A percentile compares a stretch with the other conserved stretches of the same genome.
phyloP scores from a whole-genome alignment of 2,888 invertebrate species.

The Drosophila borealis region DNA sequence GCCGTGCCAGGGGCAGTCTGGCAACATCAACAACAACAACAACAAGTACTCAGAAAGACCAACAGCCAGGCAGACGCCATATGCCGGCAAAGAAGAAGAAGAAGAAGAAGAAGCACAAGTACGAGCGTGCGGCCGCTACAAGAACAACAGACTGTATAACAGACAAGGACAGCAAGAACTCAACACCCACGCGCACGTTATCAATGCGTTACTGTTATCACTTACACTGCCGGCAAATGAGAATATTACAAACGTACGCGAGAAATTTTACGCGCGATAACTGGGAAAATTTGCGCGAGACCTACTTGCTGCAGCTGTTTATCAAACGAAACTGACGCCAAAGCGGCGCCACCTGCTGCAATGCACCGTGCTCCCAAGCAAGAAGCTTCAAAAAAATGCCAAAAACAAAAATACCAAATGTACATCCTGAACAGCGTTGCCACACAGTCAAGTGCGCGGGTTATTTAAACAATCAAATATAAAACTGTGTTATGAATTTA shows the following conservation, averaged over 20 bases:
- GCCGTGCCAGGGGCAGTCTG: conserved; percentile 9
- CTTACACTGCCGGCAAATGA: conserved; percentile 44
- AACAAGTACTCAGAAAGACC: conserved; percentile 21
- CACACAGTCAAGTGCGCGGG: conserved; percentile 6
- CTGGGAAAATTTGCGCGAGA: conserved; percentile 8
- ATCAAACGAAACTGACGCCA: conserved; percentile 58
- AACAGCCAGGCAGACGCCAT: conserved; percentile 56
- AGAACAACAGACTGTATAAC: conserved; percentile 14
- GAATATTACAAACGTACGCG: conserved; percentile 21
- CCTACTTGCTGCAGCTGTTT: conserved; percentile 36
- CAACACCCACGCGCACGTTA: conserved; percentile 39
- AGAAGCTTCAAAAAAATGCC: conserved; percentile 40
- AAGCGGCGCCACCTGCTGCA: conserved; percentile 61
- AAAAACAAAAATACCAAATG: conserved; percentile 29
- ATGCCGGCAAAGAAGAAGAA: conserved; percentile 65
- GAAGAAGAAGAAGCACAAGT: conserved; percentile 31
- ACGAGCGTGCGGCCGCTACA: background rate
- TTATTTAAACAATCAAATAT: conserved; percentile 10
- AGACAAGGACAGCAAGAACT: conserved; percentile 10
- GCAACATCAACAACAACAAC: conserved; percentile 19
- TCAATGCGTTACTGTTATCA: conserved; percentile 55
- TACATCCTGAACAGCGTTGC: conserved; percentile 33
- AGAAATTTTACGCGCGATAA: conserved; percentile 57
- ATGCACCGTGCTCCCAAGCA: conserved; percentile 28
- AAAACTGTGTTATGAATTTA: background rate